Evolutionary conservation across 2,113 vertebrate species (phyloP).

Genomic region (Mus spicilegus): DNA sequence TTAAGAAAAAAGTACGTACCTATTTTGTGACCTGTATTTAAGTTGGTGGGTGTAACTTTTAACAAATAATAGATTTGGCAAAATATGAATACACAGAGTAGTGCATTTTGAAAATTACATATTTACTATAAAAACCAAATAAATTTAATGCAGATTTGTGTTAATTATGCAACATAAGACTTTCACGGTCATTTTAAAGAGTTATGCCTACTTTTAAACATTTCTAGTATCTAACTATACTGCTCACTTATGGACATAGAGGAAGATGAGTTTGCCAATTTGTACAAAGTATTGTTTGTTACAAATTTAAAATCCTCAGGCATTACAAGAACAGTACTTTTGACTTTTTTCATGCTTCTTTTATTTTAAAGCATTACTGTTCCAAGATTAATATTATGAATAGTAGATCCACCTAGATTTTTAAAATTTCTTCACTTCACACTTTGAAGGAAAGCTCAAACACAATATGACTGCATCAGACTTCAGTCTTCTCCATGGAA

Average conservation of each 20-base stretch:
- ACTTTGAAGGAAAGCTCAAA: background rate
- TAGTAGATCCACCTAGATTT: background rate
- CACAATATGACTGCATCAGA: background rate
- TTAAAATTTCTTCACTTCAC: background rate
- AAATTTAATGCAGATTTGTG: background rate
- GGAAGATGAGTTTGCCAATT: background rate
- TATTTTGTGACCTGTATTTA: background rate
- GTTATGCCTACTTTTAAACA: background rate
- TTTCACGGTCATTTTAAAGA: background rate
- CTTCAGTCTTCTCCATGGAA: background rate
- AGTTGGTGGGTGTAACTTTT: background rate
- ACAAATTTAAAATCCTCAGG: background rate
- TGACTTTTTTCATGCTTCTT: conserved; percentile 6
- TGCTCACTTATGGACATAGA: background rate
- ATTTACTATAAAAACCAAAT: background rate
- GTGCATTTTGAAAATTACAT: background rate
- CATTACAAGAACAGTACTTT: background rate
- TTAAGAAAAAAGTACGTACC: too few relatives aligned
- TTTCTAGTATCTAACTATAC: background rate
- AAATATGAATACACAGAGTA: background rate
- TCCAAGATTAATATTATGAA: background rate
- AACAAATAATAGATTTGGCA: background rate
- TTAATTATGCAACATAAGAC: background rate
- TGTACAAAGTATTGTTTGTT: background rate
- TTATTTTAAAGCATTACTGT: background rate